phyloP scores from a whole-genome alignment of 35 echinoderm and acorn worm species.

The Hemicentrotus pulcherrimus region DNA sequence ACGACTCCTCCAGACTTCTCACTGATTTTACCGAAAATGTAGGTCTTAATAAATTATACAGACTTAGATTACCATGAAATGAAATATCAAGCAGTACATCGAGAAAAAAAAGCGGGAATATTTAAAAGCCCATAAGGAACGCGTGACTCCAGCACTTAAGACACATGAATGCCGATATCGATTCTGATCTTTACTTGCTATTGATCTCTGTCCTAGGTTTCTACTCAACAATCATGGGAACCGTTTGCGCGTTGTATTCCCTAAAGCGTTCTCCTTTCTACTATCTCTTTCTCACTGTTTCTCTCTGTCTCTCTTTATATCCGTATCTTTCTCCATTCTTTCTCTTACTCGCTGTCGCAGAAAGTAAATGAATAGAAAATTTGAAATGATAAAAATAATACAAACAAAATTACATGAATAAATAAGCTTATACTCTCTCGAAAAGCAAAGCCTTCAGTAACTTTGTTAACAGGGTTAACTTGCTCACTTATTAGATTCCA shows the following conservation, averaged over 20 bases:
- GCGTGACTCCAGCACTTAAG: neutral
- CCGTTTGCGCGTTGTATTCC: neutral
- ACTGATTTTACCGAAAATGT: no score
- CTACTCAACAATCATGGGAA: conserved; percentile 10
- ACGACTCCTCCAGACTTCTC: no score
- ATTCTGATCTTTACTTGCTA: neutral
- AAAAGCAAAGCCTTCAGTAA: no score
- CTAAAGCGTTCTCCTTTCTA: neutral
- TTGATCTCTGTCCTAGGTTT: neutral
- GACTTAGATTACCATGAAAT: no score
- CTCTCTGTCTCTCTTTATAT: neutral
- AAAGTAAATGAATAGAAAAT: neutral
- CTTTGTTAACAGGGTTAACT: no score
- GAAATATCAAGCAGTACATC: no score
- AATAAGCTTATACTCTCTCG: no score
- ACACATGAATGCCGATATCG: neutral
- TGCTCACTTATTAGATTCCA: no score
- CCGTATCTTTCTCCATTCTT: neutral
- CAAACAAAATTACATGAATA: no score
- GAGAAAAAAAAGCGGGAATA: neutral
- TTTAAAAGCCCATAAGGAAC: neutral
- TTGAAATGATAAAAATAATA: neutral
- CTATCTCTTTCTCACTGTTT: neutral
- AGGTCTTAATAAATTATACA: no score
- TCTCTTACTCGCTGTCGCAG: no score